These are phyloP conservation scores for Caenorhabditis sp. DNA, from an alignment of 2,888 invertebrate species.

Conservation along the genomic window DNA sequence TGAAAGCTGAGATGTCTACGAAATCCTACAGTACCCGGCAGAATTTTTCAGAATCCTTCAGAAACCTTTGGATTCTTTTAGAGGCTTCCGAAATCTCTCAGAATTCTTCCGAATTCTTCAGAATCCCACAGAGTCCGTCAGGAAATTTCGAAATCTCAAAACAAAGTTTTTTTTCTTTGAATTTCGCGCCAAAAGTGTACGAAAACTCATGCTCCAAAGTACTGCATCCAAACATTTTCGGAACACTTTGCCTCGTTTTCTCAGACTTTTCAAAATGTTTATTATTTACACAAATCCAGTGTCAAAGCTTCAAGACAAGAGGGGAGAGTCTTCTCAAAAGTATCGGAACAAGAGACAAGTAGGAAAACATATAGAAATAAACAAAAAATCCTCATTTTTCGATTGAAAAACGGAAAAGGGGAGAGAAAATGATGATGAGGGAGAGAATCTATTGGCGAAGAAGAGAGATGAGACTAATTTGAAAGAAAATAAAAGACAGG, in stretches of 20 bases:
- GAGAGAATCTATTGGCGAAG: background rate
- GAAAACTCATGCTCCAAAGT: too few relatives aligned
- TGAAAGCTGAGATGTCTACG: too few relatives aligned
- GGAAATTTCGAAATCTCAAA: background rate
- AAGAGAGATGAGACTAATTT: conserved; percentile 38
- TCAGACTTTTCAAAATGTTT: conserved; percentile 11
- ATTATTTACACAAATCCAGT: conserved; percentile 42
- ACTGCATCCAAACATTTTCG: background rate
- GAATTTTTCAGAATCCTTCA: too few relatives aligned
- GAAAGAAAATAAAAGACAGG: background rate
- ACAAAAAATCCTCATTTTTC: background rate
- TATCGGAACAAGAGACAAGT: conserved; percentile 14
- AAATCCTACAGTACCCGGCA: too few relatives aligned
- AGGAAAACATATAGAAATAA: background rate
- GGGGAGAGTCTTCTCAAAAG: background rate
- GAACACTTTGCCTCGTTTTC: background rate
- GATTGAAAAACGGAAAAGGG: background rate
- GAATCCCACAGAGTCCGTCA: too few relatives aligned
- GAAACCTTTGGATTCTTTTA: too few relatives aligned
- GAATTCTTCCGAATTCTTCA: too few relatives aligned
- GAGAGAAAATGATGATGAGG: background rate
- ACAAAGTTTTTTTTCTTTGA: background rate
- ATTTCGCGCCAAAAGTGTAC: too few relatives aligned
- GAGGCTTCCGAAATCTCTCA: too few relatives aligned
- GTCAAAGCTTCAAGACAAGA: background rate